Evolutionary conservation across 2,797 vertebrate species (phyloP), one percentile per base, ranked within the genome.

Genomic region (Anguilla pacifica): DNA sequence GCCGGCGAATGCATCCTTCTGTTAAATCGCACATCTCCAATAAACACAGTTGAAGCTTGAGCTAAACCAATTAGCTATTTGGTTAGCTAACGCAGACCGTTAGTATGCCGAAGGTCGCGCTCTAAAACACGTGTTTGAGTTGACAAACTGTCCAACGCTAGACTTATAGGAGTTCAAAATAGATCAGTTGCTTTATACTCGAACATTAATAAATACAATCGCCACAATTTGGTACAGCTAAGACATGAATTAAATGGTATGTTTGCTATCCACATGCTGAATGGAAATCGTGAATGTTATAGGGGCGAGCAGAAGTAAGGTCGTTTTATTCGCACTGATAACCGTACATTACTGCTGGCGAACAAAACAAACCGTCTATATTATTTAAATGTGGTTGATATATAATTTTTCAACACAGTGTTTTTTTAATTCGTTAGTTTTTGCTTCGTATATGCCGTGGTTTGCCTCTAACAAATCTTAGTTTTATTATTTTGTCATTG

Each of bases 1-100:
- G 0, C 9, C 0, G 74, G 39, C 39, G 39, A 51, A 51, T 51
- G 22, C 7, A 82, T 9, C 3, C 1, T 19, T n/a, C 17, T 82
- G 19, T 82, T 49, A n/a, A 51, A 46, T 82, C 25, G 43, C 43
- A 51, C 46, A 9, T 19, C 79, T 25, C 22, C 19, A 46, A 10
- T 5, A 51, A 82, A 82, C 79, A 49, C 77, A 15, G 28, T 49
- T 51, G 25, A 82, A 49, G 74, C 5, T 19, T 46, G 43, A 82
- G 46, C 46, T 82, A 49, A 82, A 82, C 79, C 79, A 82, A 82
- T 82, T 82, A 82, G 79, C 43, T 86, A 83, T n/a, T 5, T 28
- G n/a, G 84, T 83, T 77, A 43, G 84, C 77, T 83, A 83, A 79
- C 35, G 53, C 39, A 35, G 79, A 43, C 28, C 35, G 67, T 43